Base-by-base conservation (phyloP, 2,797 vertebrate genomes). In the Enteromius unitaeniatus region DNA sequence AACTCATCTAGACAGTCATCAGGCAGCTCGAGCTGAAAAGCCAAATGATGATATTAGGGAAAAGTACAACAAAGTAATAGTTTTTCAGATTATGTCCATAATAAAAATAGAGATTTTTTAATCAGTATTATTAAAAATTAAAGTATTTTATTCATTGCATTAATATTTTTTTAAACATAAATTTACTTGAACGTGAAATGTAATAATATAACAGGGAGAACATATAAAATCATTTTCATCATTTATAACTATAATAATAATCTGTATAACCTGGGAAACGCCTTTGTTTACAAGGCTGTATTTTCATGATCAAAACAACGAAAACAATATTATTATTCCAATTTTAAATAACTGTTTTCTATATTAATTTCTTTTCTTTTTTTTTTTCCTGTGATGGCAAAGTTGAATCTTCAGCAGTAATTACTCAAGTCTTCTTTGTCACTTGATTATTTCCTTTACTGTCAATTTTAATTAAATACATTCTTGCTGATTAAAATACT, bases 1-100 rank as follows among this genome's bases (percentile, higher is more conserved):
- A 97, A 95, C 79, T 95, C 95, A 64, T 96, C 95, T 55, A 97
- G 85, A 83, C 93, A 90, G 76, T 93, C 87, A 81, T 91, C 93
- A 47, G 95, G 92, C 49, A 96, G 87, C 65, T 96, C 96, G 89
- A 96, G 89, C 97, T 97, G 90, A 4, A 85, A 85, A 86, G 42
- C 2, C 55, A 67, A 58, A 28, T 82, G 4, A 40, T 55, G 23
- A 69, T 23, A 75, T 64, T 28, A 34, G 8, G 15, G 49, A 13
- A 14, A n/a, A 23, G n/a, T 21, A 53, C 6, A 14, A 68, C 14
- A 76, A 58, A 40, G 6, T 4, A 60, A 23, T 1, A 2, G 14
- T 45, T 49, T 28, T 5, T 49, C 42, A 17, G 69, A 23, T 19
- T 14, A 53, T 28, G 37, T 53, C 6, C 6, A n/a, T 31, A 6